Evolutionary conservation across 2,797 vertebrate species (phyloP).

Genomic region (Scolopax rusticola): DNA sequence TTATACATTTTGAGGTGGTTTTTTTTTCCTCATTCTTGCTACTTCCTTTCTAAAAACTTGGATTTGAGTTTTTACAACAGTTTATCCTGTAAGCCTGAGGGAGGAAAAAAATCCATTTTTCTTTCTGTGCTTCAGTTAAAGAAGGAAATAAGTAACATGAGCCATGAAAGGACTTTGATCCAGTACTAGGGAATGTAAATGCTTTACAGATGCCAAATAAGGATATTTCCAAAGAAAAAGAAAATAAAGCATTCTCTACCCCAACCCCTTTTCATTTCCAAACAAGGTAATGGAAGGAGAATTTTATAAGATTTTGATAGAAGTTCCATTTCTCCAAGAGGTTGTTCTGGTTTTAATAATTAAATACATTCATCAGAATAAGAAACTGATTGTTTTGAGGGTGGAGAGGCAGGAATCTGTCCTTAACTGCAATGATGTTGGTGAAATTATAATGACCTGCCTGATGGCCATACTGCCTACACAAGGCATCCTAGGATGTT

Average conservation of each 20-base stretch:
- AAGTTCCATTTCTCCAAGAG: conserved; percentile 9
- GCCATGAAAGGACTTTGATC: conserved; percentile 67
- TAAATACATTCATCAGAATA: neutral
- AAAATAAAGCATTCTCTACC: conserved; percentile 19
- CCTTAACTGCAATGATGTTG: neutral
- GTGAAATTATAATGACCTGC: neutral
- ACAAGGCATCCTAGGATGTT: neutral
- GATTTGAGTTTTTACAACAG: neutral
- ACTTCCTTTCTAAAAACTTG: conserved; percentile 4
- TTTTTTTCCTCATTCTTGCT: neutral
- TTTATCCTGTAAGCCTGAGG: conserved; percentile 16
- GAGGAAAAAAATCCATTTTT: conserved; percentile 46
- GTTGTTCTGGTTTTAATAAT: conserved; percentile 30
- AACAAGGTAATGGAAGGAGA: conserved; percentile 45
- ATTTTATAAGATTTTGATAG: conserved; percentile 13
- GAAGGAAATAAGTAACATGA: conserved; percentile 76
- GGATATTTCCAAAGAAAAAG: conserved; percentile 59
- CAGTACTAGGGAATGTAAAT: conserved; percentile 73
- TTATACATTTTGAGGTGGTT: neutral
- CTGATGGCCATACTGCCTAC: neutral
- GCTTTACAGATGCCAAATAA: conserved; percentile 75
- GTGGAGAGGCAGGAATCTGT: neutral
- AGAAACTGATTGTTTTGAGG: neutral
- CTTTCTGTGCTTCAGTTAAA: conserved; percentile 49
- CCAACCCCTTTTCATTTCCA: conserved; percentile 34